Percentiles rank a stretch among this genome's conserved stretches.
Evolutionary conservation across 2,888 invertebrate genomes (phyloP).

Genomic region (Carcina quercana): DNA sequence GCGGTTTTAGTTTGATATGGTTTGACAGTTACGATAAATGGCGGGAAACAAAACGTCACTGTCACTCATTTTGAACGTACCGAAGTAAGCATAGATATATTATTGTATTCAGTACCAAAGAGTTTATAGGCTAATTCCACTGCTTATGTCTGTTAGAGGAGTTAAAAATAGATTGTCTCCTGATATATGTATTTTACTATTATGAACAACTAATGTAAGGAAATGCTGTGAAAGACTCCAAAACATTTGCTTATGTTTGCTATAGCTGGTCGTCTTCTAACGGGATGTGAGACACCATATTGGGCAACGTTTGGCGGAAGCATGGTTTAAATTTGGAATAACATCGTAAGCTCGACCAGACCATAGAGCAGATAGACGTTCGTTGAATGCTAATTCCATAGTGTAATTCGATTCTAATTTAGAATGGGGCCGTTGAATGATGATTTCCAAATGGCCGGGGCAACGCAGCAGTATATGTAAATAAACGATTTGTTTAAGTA

Average conservation of each 20-base stretch:
- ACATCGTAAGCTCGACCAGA: constrained; percentile 28
- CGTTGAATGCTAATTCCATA: constrained; percentile 37
- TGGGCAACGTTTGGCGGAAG: constrained; percentile 39
- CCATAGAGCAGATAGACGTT: constrained; percentile 33
- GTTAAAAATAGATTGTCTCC: too few relatives aligned
- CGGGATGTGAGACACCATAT: constrained; percentile 29
- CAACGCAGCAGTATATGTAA: too few relatives aligned
- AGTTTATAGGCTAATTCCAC: too few relatives aligned
- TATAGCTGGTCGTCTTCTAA: constrained; percentile 8
- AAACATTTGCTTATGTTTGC: constrained; percentile 2
- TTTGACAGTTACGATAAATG: constrained; percentile 25
- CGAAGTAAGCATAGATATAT: too few relatives aligned
- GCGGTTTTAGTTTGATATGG: constrained; percentile 9
- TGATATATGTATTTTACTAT: background rate
- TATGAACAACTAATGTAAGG: background rate
- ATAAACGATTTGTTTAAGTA: too few relatives aligned
- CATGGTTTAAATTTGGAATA: constrained; percentile 45
- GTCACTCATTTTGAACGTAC: too few relatives aligned
- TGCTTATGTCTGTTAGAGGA: too few relatives aligned
- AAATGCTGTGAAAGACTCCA: constrained; percentile 1
- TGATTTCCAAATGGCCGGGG: constrained; percentile 16
- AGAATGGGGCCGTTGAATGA: constrained; percentile 20
- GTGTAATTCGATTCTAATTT: constrained; percentile 10
- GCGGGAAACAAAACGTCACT: constrained; percentile 29
- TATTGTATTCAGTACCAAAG: too few relatives aligned